Percentiles rank a stretch among this genome's conserved stretches.
These are phyloP conservation scores for Stichodactyla helianthus DNA, from an alignment of 64 coral and sea anemone species.

Conservation along the genomic window DNA sequence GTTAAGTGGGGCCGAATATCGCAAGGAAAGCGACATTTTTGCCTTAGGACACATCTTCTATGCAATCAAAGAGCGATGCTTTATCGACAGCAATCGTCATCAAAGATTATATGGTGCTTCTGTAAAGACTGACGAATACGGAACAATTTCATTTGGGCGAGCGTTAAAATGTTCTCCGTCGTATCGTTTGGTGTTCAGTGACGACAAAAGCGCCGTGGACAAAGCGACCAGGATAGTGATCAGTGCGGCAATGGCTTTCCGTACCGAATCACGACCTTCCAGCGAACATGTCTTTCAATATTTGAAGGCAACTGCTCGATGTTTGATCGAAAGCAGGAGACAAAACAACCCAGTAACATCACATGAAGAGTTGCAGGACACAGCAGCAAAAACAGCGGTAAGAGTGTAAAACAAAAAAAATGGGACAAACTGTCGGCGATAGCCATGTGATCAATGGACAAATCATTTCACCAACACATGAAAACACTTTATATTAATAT, in stretches of 20 bases:
- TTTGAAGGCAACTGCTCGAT: slow-evolving; percentile 8
- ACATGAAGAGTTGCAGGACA: not conserved
- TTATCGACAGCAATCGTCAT: not conserved
- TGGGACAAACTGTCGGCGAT: no score
- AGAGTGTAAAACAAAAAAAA: not conserved
- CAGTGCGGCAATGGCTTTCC: not conserved
- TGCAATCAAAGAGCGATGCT: slow-evolving; percentile 43
- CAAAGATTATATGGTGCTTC: slow-evolving; percentile 45
- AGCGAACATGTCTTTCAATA: not conserved
- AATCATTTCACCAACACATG: no score
- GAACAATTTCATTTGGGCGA: slow-evolving; percentile 20
- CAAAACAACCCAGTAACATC: not conserved
- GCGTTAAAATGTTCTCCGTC: slow-evolving; percentile 5
- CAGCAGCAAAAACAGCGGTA: not conserved
- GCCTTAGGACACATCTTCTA: slow-evolving; percentile 31
- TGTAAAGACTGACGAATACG: not conserved
- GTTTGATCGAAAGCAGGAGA: not conserved
- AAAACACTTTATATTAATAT: no score
- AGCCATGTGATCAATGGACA: no score
- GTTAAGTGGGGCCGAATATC: slow-evolving; percentile 7
- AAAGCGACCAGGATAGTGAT: not conserved
- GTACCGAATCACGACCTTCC: not conserved
- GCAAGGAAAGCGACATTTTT: slow-evolving; percentile 36
- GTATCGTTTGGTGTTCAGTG: not conserved
- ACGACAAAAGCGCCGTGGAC: not conserved